phyloP scores from a whole-genome alignment of 2,113 vertebrate genomes.

The Lichenostomus cassidix region DNA sequence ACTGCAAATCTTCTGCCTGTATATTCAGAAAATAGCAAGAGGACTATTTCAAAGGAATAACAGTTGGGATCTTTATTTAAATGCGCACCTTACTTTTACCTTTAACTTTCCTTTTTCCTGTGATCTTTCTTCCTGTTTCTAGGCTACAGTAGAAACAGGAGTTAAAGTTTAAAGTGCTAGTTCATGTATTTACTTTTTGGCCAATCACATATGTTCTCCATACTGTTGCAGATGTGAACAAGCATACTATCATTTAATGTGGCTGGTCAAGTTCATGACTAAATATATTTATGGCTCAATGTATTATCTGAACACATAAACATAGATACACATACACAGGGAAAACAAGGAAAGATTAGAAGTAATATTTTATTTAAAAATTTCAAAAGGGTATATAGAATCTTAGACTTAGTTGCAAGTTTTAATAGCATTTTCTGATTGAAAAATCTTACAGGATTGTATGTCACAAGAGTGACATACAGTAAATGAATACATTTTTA shows the following conservation, averaged over 20 bases:
- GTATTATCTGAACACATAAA: not conserved
- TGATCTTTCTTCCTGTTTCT: not conserved
- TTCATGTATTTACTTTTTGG: not conserved
- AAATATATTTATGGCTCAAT: not conserved
- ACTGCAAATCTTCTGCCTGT: not conserved
- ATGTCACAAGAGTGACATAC: not conserved
- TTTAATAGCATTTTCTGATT: not conserved
- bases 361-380: not conserved
- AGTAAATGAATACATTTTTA: not conserved
- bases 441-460: not conserved
- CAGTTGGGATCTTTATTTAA: not conserved
- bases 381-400: not conserved
- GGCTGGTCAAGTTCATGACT: not conserved
- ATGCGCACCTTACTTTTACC: not conserved
- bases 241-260: not conserved
- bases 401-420: not conserved
- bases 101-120: not conserved
- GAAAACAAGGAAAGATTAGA: not conserved
- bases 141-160: not conserved
- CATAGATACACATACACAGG: not conserved
- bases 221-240: not conserved
- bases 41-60: not conserved
- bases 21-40: not conserved
- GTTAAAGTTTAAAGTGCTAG: not conserved
- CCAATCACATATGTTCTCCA: not conserved